Conservation (phyloP, 2,797 vertebrate genomes). For the Scarus forsteni region DNA sequence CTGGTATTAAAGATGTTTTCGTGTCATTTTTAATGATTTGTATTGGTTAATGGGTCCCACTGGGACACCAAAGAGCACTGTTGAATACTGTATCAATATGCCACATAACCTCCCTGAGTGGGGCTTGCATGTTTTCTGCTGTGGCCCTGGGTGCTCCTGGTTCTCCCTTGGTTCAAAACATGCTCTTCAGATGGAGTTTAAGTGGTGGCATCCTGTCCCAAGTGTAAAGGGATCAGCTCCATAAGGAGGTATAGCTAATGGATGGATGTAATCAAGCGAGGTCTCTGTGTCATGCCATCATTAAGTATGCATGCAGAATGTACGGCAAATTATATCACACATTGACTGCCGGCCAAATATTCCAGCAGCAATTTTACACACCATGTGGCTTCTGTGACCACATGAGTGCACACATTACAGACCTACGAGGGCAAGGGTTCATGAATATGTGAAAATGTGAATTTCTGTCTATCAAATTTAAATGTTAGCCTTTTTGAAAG, state of each 20-base stretch:
- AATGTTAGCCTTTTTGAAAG: no score
- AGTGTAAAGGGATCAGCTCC: neutral
- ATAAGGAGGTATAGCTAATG: neutral
- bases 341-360: neutral
- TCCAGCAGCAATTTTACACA: slow-evolving; percentile 4
- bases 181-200: neutral
- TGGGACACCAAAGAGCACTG: slow-evolving; percentile 4
- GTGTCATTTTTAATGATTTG: slow-evolving; percentile 36
- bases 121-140: slow-evolving; percentile 5
- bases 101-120: slow-evolving; percentile 6
- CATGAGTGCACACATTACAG: slow-evolving; percentile 7
- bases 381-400: neutral
- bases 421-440: neutral
- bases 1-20: slow-evolving; percentile 22
- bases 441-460: neutral
- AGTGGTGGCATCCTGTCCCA: neutral
- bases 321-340: slow-evolving; percentile 42
- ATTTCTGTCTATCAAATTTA: no score
- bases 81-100: slow-evolving; percentile 69
- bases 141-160: neutral
- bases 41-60: slow-evolving; percentile 25
- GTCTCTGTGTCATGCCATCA: slow-evolving; percentile 51
- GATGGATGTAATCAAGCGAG: slow-evolving; percentile 49
- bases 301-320: slow-evolving; percentile 61
- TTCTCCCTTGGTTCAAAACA: neutral